These are phyloP conservation scores for Nomada ruficornis DNA, from an alignment of 2,888 invertebrate species.

Conservation along the genomic window DNA sequence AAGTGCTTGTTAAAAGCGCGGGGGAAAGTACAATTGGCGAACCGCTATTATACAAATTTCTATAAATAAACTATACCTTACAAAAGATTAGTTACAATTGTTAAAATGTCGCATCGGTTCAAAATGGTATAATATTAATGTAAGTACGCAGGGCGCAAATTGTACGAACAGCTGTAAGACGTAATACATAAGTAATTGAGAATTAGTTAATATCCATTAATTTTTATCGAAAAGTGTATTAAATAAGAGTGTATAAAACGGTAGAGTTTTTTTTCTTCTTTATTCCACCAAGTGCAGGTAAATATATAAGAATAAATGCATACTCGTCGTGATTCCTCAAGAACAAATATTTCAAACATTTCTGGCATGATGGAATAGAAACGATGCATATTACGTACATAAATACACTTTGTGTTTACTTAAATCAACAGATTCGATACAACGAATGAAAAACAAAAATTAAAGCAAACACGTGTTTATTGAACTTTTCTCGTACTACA, in stretches of 20 bases:
- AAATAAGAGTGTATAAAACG: conserved; percentile 22
- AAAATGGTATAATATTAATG: conserved; percentile 2
- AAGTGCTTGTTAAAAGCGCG: neutral
- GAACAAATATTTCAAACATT: conserved; percentile 9
- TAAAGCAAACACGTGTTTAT: conserved; percentile 23
- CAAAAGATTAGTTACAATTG: neutral
- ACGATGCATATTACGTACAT: conserved; percentile 15
- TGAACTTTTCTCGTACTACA: conserved; percentile 18
- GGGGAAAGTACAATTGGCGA: neutral
- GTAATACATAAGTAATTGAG: conserved; percentile 5
- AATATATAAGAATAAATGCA: neutral
- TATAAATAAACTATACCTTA: neutral
- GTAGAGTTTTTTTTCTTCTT: conserved; percentile 4
- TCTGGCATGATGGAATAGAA: neutral
- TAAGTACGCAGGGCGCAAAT: conserved; percentile 7
- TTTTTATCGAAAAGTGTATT: conserved; percentile 24
- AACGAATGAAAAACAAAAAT: conserved; percentile 21
- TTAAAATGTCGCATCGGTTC: conserved; percentile 2
- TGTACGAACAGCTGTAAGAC: neutral
- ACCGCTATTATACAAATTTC: neutral
- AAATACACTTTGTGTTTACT: conserved; percentile 26
- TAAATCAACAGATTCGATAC: conserved; percentile 7
- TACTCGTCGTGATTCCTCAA: neutral
- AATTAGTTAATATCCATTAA: conserved; percentile 9
- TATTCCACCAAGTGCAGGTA: neutral